Evolutionary conservation across 1,140 invertebrate species (phyloP).

Genomic region (Drosophila lacteicornis): DNA sequence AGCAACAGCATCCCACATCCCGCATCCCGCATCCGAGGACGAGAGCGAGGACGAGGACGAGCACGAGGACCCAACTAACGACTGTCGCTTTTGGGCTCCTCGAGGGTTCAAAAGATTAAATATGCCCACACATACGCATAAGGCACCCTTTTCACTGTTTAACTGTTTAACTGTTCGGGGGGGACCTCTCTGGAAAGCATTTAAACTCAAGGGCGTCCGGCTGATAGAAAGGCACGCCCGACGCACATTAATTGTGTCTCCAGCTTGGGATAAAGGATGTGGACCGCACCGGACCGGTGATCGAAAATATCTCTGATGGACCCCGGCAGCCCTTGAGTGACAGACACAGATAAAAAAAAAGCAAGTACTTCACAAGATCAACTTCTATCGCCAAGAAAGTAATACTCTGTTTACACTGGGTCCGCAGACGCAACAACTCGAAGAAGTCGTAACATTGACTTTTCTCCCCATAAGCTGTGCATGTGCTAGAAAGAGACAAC

Average conservation of each 20-base stretch:
- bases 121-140: conserved; percentile 22
- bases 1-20: conserved; percentile 1
- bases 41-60: conserved; percentile 1
- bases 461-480: no score
- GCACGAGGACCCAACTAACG: conserved; percentile 31
- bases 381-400: no score
- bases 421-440: no score
- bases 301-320: conserved; percentile 15
- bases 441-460: no score
- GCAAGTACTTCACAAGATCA: no score
- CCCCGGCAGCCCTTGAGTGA: neutral
- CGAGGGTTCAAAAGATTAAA: conserved; percentile 53
- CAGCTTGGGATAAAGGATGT: conserved; percentile 3
- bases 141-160: neutral
- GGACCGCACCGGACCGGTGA: conserved; percentile 3
- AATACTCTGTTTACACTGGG: no score
- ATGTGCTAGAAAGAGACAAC: no score
- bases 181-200: conserved; percentile 3
- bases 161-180: neutral
- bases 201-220: conserved; percentile 21
- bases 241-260: conserved; percentile 31
- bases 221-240: conserved; percentile 7
- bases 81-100: conserved; percentile 18
- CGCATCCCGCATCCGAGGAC: conserved; percentile 23
- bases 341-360: neutral